phyloP scores from a whole-genome alignment of 35 echinoderm and acorn worm genomes.

The Amphiura filiformis region DNA sequence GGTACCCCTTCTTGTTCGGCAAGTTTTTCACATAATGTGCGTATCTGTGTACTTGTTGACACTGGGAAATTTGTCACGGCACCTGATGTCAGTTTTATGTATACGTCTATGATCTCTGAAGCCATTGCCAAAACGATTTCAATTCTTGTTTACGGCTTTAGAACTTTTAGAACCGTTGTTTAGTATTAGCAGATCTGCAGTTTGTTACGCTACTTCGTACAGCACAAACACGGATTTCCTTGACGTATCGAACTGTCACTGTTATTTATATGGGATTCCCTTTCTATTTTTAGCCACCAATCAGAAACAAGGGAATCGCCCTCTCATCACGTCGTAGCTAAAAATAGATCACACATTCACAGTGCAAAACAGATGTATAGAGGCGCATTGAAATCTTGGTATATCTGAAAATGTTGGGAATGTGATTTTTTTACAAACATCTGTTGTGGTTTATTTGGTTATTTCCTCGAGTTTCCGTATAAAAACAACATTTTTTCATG shows the following conservation, averaged over 20 bases:
- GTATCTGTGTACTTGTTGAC: neutral
- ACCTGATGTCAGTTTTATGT: slow-evolving; percentile 55
- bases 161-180: too few species aligned
- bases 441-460: neutral
- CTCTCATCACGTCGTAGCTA: neutral
- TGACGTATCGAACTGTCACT: neutral
- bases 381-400: too few species aligned
- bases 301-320: neutral
- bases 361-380: neutral
- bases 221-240: neutral
- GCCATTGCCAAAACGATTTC: too few species aligned
- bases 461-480: too few species aligned
- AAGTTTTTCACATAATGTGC: slow-evolving; percentile 40
- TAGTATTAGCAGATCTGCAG: too few species aligned
- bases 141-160: too few species aligned
- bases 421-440: too few species aligned
- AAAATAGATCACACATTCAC: neutral
- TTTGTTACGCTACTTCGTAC: too few species aligned
- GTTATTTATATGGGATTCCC: neutral
- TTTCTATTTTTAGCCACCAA: neutral
- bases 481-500: too few species aligned
- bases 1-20: slow-evolving; percentile 53
- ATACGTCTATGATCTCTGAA: slow-evolving; percentile 23
- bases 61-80: slow-evolving; percentile 32
- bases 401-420: too few species aligned